Percentiles rank a stretch among this genome's conserved stretches.
phyloP scores from a whole-genome alignment of 2,888 invertebrate species.

The Stratiomys singularior region DNA sequence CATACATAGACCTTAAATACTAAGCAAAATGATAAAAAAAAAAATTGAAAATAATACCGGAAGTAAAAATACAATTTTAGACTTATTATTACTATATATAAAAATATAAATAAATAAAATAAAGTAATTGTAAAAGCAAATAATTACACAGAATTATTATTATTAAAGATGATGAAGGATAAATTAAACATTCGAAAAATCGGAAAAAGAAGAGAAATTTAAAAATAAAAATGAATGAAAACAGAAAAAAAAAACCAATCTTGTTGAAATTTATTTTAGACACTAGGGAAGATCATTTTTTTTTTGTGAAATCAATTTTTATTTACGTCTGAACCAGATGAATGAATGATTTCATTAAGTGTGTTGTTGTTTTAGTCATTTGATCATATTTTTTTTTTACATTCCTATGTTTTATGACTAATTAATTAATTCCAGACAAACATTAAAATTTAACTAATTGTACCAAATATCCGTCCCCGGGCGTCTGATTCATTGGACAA shows the following conservation, averaged over 20 bases:
- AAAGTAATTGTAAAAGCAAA: slow-evolving; percentile 30
- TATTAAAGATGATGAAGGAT: neutral
- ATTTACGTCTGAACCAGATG: neutral
- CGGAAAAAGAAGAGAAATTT: slow-evolving; percentile 9
- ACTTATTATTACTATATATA: slow-evolving; percentile 22
- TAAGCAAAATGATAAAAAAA: neutral
- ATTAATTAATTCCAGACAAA: no score
- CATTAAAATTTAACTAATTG: no score
- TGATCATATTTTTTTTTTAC: no score
- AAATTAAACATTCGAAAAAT: neutral
- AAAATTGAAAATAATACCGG: neutral
- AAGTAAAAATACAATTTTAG: slow-evolving; percentile 25
- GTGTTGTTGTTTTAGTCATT: no score
- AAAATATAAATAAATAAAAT: slow-evolving; percentile 10
- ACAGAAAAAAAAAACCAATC: slow-evolving; percentile 11
- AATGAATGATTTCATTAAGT: neutral
- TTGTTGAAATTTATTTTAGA: slow-evolving; percentile 19
- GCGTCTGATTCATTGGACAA: no score
- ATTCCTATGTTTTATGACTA: no score
- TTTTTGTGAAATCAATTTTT: no score
- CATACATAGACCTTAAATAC: no score
- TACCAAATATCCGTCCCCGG: no score
- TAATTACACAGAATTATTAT: slow-evolving; percentile 19
- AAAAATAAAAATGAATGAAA: slow-evolving; percentile 34
- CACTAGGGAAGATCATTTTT: no score